A percentile compares a stretch with the other conserved stretches of the same genome.
Conservation (phyloP, 2,113 vertebrate species). For the Chunga burmeisteri region DNA sequence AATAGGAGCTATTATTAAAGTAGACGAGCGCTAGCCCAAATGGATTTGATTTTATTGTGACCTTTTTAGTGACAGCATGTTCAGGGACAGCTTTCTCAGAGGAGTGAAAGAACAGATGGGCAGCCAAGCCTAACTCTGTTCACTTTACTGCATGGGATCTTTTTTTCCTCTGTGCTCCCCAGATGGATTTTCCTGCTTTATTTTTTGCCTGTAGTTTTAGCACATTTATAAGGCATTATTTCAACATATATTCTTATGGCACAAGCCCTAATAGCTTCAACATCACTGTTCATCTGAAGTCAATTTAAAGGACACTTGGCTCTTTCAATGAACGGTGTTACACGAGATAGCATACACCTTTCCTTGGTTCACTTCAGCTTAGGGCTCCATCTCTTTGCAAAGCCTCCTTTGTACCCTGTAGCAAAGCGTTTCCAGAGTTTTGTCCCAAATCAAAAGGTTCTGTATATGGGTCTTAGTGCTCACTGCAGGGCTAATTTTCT, state of each 20-base stretch:
- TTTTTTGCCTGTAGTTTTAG: not conserved
- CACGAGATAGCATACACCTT: fast-evolving
- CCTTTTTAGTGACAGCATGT: not conserved
- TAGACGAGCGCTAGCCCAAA: not conserved
- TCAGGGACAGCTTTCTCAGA: not conserved
- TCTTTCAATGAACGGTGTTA: not conserved
- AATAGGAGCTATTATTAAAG: not conserved
- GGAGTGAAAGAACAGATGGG: slow-evolving; percentile 15
- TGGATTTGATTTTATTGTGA: not conserved
- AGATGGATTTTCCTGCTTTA: not conserved
- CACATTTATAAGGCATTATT: not conserved
- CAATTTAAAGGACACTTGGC: not conserved
- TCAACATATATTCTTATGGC: not conserved
- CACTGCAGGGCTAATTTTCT: not conserved
- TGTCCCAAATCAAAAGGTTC: not conserved
- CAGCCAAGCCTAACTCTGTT: not conserved
- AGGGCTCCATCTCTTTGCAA: not conserved
- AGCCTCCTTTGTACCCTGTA: not conserved
- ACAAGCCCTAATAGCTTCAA: not conserved
- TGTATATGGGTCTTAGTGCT: fast-evolving
- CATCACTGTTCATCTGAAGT: not conserved
- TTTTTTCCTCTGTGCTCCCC: not conserved
- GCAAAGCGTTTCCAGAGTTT: not conserved
- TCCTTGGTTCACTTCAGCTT: not conserved
- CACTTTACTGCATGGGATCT: not conserved